Evolutionary conservation across 2,797 vertebrate genomes (phyloP).

Genomic region (Catamblyrhynchus diadema): DNA sequence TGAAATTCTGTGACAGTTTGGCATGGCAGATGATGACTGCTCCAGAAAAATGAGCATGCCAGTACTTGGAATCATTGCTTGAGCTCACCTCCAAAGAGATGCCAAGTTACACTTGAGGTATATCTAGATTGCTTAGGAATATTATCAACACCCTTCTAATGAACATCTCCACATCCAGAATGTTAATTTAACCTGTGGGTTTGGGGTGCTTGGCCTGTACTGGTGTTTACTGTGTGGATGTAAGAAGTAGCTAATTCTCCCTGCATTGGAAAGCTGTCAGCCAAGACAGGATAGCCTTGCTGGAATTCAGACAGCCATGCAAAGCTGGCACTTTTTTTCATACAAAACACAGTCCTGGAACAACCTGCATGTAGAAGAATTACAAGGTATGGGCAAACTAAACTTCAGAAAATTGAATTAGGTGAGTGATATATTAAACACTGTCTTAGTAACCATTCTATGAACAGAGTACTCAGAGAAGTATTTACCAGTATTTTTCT

Average conservation of each 20-base stretch:
- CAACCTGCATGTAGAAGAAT: background rate
- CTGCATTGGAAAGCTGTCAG: background rate
- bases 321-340: background rate
- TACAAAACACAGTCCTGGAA: background rate
- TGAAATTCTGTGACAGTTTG: background rate
- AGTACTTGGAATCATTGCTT: background rate
- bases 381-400: background rate
- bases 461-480: background rate
- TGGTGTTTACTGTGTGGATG: background rate
- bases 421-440: background rate
- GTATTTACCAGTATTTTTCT: background rate
- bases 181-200: background rate
- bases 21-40: background rate
- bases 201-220: background rate
- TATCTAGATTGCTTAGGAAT: background rate
- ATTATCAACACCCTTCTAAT: background rate
- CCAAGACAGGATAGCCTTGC: background rate
- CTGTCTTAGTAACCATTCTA: background rate
- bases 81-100: background rate
- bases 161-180: background rate
- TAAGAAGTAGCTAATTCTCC: background rate
- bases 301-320: background rate
- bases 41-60: background rate
- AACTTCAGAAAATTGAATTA: background rate
- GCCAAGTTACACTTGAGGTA: rapidly evolving